phyloP scores from a whole-genome alignment of 2,888 invertebrate species.

The Pilophorus perplexus region DNA sequence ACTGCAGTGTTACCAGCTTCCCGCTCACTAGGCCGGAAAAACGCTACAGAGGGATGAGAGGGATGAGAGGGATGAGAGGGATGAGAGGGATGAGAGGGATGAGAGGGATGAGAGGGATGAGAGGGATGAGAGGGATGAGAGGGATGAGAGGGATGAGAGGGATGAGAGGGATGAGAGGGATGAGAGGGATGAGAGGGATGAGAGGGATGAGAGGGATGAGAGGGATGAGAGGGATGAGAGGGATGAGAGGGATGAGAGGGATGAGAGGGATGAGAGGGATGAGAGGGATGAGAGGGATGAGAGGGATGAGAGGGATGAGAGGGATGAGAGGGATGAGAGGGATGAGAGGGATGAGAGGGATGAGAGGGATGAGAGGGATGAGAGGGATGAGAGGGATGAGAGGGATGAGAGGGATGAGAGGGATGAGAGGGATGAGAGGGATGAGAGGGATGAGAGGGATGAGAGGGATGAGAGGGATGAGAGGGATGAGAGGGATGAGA shows the following conservation, averaged over 20 bases:
- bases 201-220: neutral
- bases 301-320: neutral
- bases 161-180: neutral
- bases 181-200: neutral
- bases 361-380: neutral
- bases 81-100: neutral
- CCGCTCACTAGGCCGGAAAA: too few species aligned
- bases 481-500: slow-evolving; percentile 15
- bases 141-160: neutral
- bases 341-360: neutral
- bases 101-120: neutral
- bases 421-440: neutral
- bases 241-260: neutral
- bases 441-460: slow-evolving; percentile 55
- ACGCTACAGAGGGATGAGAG: too few species aligned
- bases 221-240: neutral
- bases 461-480: slow-evolving; percentile 53
- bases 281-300: neutral
- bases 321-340: neutral
- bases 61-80: too few species aligned
- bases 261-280: neutral
- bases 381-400: neutral
- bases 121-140: neutral
- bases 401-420: neutral
- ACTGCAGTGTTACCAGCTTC: too few species aligned